Conservation (phyloP, 2,797 vertebrate genomes). For the Chelidonichthys spinosus region DNA sequence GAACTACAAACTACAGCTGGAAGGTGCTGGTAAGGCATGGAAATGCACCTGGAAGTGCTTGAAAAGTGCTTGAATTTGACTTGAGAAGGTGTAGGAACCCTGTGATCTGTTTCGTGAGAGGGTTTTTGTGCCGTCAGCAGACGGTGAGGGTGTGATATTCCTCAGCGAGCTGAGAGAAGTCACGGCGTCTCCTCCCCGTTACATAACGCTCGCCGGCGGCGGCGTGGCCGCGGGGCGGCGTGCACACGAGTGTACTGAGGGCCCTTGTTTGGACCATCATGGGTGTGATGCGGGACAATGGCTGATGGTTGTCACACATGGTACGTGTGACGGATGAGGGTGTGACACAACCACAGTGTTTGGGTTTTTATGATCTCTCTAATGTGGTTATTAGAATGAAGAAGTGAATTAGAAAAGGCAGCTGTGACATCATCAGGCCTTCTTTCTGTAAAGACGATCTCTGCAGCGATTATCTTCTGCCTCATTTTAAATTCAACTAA, state of each 20-base stretch:
- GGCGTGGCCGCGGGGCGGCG: conserved; percentile 24
- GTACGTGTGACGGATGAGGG: conserved; percentile 8
- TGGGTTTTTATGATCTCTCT: neutral
- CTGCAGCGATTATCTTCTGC: too few relatives aligned
- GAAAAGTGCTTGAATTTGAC: too few relatives aligned
- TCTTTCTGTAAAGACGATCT: too few relatives aligned
- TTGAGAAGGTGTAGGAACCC: too few relatives aligned
- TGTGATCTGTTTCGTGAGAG: too few relatives aligned
- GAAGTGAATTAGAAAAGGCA: too few relatives aligned
- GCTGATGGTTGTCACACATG: conserved; percentile 36
- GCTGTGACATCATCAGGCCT: too few relatives aligned
- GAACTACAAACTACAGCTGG: too few relatives aligned
- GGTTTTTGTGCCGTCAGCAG: conserved; percentile 44
- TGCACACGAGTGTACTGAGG: conserved; percentile 47
- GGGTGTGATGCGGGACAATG: conserved; percentile 47
- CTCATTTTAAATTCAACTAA: too few relatives aligned
- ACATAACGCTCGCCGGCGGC: conserved; percentile 67
- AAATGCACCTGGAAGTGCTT: too few relatives aligned
- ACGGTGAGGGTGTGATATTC: conserved; percentile 73
- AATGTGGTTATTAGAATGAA: too few relatives aligned
- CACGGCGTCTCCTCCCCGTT: conserved; percentile 66
- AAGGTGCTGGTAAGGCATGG: too few relatives aligned
- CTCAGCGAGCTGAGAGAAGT: conserved; percentile 64
- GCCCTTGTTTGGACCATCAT: conserved; percentile 64
- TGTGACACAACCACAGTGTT: conserved; percentile 6